Evolutionary conservation across 35 echinoderm and acorn worm genomes (phyloP).

Genomic region (Nesometra sesokonis): DNA sequence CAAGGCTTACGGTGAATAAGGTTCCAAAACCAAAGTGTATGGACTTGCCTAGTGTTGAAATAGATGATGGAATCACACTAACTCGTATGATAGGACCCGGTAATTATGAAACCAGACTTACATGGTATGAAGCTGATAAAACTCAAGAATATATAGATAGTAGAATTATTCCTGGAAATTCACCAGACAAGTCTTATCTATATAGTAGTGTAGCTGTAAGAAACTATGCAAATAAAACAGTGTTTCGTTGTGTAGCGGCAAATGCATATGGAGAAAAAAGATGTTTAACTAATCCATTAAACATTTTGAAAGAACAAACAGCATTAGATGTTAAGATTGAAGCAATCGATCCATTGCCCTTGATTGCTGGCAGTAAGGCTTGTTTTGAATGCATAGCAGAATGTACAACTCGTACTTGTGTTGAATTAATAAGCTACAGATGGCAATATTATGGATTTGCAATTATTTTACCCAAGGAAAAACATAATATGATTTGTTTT

Average conservation of each 20-base stretch:
- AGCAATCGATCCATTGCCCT: no score
- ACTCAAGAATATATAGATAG: background rate
- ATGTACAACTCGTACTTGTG: no score
- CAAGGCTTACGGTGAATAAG: background rate
- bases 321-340: no score
- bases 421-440: no score
- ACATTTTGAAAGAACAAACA: no score
- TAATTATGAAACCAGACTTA: background rate
- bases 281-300: background rate
- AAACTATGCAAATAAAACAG: background rate
- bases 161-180: background rate
- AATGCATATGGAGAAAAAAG: background rate
- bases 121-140: background rate
- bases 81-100: background rate
- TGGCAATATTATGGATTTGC: no score
- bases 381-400: no score
- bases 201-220: background rate
- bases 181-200: background rate
- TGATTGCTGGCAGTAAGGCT: no score
- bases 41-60: background rate
- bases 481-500: no score
- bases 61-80: background rate
- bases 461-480: no score
- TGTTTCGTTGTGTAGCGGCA: background rate
- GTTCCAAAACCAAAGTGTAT: background rate